phyloP scores from a whole-genome alignment of 1,140 invertebrate species.

The Pteromalus puparum region DNA sequence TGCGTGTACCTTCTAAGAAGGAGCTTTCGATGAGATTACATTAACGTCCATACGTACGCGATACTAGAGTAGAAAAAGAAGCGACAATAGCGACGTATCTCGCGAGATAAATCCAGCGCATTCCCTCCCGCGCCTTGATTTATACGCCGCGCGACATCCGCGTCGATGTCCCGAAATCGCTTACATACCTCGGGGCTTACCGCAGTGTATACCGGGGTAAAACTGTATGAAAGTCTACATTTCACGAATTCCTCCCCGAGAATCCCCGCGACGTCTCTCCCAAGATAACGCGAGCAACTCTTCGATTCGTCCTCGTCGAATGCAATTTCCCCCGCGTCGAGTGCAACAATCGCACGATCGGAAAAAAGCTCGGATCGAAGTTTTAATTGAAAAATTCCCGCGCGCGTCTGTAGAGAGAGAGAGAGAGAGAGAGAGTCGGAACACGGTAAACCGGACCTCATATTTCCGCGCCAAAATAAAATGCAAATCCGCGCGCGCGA shows the following conservation, averaged over 20 bases:
- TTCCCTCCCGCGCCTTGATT: too few relatives aligned
- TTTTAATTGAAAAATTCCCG: neutral
- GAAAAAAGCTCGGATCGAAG: neutral
- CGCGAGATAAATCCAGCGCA: too few relatives aligned
- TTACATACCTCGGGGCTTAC: neutral
- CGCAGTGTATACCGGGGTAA: neutral
- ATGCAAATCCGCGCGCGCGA: neutral
- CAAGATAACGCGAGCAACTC: neutral
- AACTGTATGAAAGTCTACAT: neutral
- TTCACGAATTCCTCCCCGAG: neutral
- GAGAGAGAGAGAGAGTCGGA: too few relatives aligned
- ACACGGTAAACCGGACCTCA: neutral
- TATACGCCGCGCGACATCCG: too few relatives aligned
- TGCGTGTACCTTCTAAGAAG: too few relatives aligned
- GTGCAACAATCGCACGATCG: too few relatives aligned
- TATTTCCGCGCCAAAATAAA: neutral
- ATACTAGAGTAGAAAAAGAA: neutral
- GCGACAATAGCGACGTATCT: too few relatives aligned
- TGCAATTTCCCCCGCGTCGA: neutral
- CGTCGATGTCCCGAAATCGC: neutral
- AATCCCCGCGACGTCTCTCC: neutral
- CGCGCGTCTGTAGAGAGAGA: too few relatives aligned
- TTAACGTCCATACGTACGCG: too few relatives aligned
- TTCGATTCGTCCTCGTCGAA: neutral
- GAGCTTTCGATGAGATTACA: too few relatives aligned